A percentile compares a stretch with the other conserved stretches of the same genome.
phyloP scores from a whole-genome alignment of 2,888 invertebrate species.

The Julus scanicus region DNA sequence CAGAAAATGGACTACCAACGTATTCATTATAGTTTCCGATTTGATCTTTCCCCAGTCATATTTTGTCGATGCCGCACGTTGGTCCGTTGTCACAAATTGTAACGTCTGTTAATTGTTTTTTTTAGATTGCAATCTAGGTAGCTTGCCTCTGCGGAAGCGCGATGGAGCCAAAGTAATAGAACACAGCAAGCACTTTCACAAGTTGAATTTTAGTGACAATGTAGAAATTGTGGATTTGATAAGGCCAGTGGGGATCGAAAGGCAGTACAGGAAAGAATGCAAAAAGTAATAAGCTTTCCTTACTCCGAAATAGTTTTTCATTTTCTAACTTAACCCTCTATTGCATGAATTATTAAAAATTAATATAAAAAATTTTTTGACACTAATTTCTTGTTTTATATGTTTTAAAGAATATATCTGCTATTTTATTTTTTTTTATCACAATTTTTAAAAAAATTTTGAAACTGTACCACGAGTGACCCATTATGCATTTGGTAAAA shows the following conservation, averaged over 20 bases:
- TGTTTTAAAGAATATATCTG: background rate
- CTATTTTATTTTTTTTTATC: background rate
- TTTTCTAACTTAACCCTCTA: constrained; percentile 52
- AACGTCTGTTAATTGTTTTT: no score
- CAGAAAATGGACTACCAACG: no score
- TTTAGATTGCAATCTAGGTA: constrained; percentile 88
- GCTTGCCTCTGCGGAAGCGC: constrained; percentile 85
- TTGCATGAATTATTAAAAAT: background rate
- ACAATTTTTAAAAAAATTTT: background rate
- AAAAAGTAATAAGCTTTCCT: constrained; percentile 71
- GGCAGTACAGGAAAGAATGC: constrained; percentile 89
- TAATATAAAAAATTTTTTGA: background rate
- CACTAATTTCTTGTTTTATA: background rate
- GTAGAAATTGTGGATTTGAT: constrained; percentile 90
- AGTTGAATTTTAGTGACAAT: constrained; percentile 88
- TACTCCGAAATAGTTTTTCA: constrained; percentile 54
- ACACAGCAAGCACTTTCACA: constrained; percentile 92
- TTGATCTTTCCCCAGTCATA: no score
- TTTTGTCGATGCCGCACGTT: no score
- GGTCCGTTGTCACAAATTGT: no score
- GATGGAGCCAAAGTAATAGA: constrained; percentile 97
- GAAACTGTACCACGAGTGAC: background rate
- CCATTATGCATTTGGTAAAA: background rate
- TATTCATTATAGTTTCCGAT: no score
- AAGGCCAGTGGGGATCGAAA: constrained; percentile 90